Percentiles rank a stretch among this genome's conserved stretches.
Evolutionary conservation across 1,140 invertebrate genomes (phyloP).

Genomic region (Macrosteles quadrilineatus): DNA sequence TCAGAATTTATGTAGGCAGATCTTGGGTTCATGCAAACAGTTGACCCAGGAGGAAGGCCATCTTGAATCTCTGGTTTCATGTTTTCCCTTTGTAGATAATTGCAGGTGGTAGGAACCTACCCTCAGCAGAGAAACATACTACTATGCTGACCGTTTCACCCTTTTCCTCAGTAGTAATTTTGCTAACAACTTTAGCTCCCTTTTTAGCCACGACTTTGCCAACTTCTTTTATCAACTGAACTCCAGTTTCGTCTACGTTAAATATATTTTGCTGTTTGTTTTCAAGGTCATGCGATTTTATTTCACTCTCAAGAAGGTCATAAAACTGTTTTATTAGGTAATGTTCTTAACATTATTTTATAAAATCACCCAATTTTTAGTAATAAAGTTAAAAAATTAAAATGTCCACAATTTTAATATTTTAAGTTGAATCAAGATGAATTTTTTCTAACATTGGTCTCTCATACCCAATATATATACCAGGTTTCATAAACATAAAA

Average conservation of each 20-base stretch:
- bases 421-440: no score
- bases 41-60: constrained; percentile 1
- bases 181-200: constrained; percentile 13
- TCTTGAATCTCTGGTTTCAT: not conserved
- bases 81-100: constrained; percentile 13
- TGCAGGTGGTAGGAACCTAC: constrained; percentile 24
- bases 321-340: not conserved
- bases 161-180: constrained; percentile 24
- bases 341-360: no score
- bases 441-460: no score
- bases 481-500: no score
- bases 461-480: no score
- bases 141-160: constrained; percentile 21
- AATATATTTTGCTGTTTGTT: constrained; percentile 21
- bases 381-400: no score
- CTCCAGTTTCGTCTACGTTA: constrained; percentile 30
- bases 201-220: constrained; percentile 24
- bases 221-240: constrained; percentile 20
- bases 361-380: no score
- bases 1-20: not conserved
- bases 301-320: not conserved
- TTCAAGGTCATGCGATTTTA: not conserved
- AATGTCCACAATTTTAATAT: no score
- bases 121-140: constrained; percentile 19
- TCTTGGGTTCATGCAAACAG: constrained; percentile 20